Evolutionary conservation across 2,888 invertebrate genomes (phyloP), one percentile per base, ranked within the genome.

Genomic region (Latrodectus hesperus): DNA sequence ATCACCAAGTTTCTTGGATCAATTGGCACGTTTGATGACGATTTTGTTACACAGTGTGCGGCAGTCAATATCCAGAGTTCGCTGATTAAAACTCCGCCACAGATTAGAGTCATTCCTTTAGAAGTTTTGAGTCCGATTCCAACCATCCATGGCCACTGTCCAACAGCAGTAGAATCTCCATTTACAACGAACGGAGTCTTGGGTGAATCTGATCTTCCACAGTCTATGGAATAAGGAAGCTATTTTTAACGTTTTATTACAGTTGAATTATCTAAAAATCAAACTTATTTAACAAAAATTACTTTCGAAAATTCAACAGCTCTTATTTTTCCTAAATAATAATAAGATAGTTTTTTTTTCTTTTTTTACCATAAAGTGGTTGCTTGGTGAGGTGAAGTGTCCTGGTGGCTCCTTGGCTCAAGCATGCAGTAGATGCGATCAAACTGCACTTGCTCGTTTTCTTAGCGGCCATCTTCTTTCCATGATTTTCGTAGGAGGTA

Each of bases 131-230:
- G 6, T 1, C 75, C 79, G 6, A 88, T 11, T n/a, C 74, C 88
- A 11, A 53, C 79, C 16, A 83, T 83, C 88, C 88, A 88, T 3
- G 88, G 88, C 88, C 88, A 88, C 12, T 88, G 88, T 1, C 88
- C 88, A 1, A 84, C 70, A 9, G 52, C 60, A 9, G 72, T 84
- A 14, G 64, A n/a, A n/a, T 79, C 51, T 10, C 88, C 88, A 49
- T 88, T 84, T 4, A 84, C 80, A 1, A 88, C 65, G 49, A 84
- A 88, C 0, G 88, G 88, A 0, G 83, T 75, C 38, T 76, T 79
- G 0, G 88, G 88, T 3, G 88, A 83, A 16, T 84, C 88, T 0
- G 88, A 88, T 10, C 55, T 79, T 3, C 88, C 88, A 65, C 88
- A 88, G 22, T 84, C 88, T 88, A 26, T n/a, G 75, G 70, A 65